Percentiles rank a stretch among this genome's conserved stretches.
phyloP scores from a whole-genome alignment of 1,140 invertebrate genomes.

The Diprion similis region DNA sequence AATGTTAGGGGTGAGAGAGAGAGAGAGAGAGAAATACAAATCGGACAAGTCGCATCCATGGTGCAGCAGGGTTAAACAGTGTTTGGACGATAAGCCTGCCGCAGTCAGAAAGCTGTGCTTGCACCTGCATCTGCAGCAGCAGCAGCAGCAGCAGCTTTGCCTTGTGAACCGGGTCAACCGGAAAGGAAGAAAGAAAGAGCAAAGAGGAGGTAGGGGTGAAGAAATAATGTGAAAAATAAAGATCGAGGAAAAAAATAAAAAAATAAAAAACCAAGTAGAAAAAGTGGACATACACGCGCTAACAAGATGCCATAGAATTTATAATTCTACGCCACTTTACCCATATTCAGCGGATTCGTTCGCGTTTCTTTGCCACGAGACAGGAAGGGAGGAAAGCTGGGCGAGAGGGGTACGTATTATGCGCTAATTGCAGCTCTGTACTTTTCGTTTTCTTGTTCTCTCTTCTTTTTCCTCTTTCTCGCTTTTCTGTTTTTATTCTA shows the following conservation, averaged over 20 bases:
- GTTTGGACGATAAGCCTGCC: background rate
- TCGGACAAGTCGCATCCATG: background rate
- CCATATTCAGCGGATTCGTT: background rate
- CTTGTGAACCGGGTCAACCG: too few species aligned
- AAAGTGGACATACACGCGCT: background rate
- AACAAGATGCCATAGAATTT: background rate
- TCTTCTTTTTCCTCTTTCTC: background rate
- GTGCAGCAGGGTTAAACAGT: background rate
- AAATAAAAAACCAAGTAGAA: background rate
- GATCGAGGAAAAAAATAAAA: background rate
- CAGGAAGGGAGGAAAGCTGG: background rate
- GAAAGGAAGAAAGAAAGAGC: too few species aligned
- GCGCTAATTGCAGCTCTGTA: background rate
- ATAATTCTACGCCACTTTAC: background rate
- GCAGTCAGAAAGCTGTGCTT: background rate
- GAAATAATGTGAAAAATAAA: background rate
- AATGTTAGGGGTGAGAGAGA: constrained; percentile 11
- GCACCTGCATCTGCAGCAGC: too few species aligned
- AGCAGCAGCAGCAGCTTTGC: too few species aligned
- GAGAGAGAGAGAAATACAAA: background rate
- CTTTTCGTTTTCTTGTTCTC: background rate
- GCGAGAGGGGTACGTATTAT: too few species aligned
- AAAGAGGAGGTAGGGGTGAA: too few species aligned
- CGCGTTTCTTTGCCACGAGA: background rate
- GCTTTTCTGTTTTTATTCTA: background rate